Base-by-base conservation (phyloP, 2,888 invertebrate genomes). In the Opisthograptis luteolata region DNA sequence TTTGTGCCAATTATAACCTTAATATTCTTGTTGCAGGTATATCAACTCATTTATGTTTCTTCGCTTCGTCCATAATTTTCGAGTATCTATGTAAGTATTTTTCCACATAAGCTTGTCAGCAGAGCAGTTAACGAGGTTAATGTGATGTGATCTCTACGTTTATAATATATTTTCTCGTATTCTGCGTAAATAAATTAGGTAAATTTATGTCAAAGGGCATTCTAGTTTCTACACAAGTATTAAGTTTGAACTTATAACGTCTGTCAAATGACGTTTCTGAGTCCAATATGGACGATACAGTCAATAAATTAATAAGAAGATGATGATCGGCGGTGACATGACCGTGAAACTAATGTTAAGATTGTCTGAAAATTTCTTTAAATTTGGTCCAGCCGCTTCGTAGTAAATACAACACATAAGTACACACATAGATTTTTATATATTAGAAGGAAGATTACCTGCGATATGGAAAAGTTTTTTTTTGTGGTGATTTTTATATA, bases 11-110 rank as follows among this genome's bases (percentile, higher is more conserved):
- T n/a, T n/a, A n/a, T 25, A 36, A 44, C 3, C 6, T 8, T 28
- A 31, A 32, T 42, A 35, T 42, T 46, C 43, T 49, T 52, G 37
- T 55, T 43, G n/a, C 58, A 58, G 58, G 58, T 58, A 58, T 17
- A 25, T 10, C 34, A 45, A 36, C 14, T 6, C n/a, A n/a, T n/a
- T n/a, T 4, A 22, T 12, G 13, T 12, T 30, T 37, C n/a, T 20
- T 8, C 9, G 25, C 6, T 19, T 12, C 10, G 9, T 13, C 13
- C 13, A 3, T 20, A 36, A 13, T 32, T 24, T 41, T 27, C 8
- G 13, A 13, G 13, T 13, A 2, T 34, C 2, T 19, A 37, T 40
- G 46, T 51, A 37, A 56, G 56, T 53, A 48, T 48, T 52, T 39
- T 43, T 27, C 34, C 41, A 15, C 30, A 48, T 57, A 51, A 60